Evolutionary conservation across 2,113 vertebrate genomes (phyloP).

Genomic region (Phoxinus phoxinus): DNA sequence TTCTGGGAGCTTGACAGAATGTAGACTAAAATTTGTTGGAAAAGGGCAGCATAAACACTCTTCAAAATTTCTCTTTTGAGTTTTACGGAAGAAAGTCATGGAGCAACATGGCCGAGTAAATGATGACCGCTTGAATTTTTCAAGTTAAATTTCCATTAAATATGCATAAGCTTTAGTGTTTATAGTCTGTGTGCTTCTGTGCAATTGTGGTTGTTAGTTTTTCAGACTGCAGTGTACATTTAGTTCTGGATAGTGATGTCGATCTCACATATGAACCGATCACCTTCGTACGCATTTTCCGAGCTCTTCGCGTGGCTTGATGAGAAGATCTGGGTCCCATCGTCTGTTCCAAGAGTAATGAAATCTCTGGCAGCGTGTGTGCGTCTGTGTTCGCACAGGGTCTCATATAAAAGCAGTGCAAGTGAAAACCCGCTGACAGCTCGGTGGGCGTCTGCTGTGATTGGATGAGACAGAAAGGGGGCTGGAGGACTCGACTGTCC

Average conservation of each 20-base stretch:
- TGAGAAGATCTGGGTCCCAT: slow-evolving; percentile 30
- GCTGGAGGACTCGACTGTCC: slow-evolving; percentile 33
- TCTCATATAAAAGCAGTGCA: slow-evolving; percentile 51
- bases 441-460: slow-evolving; percentile 35
- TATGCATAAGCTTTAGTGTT: background rate
- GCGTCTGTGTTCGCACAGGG: slow-evolving; percentile 29
- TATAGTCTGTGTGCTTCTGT: background rate
- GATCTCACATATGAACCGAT: background rate
- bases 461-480: slow-evolving; percentile 35
- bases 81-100: background rate
- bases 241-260: background rate
- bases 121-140: background rate
- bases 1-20: background rate
- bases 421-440: slow-evolving; percentile 48
- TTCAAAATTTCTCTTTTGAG: background rate
- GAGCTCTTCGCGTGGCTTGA: slow-evolving; percentile 1
- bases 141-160: background rate
- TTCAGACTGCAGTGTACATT: background rate
- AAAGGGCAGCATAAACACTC: background rate
- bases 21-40: background rate
- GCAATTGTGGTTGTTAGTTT: background rate
- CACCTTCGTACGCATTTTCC: background rate
- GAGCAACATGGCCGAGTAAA: background rate
- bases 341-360: slow-evolving; percentile 45
- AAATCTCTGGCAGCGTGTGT: slow-evolving; percentile 40